These are phyloP conservation scores for Hippocampus kuda DNA, from an alignment of 2,797 vertebrate genomes.

Conservation along the genomic window DNA sequence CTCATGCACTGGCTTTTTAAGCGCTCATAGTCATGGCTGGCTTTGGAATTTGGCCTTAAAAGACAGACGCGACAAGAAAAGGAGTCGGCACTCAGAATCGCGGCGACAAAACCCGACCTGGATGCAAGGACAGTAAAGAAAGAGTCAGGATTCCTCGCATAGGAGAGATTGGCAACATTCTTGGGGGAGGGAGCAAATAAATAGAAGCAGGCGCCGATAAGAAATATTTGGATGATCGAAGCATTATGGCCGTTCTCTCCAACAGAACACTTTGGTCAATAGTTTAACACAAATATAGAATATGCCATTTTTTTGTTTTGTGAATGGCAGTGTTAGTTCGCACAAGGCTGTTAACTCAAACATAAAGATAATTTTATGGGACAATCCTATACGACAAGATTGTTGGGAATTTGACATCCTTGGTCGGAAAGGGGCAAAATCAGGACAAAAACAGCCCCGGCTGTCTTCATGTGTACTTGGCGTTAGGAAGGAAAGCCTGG, in stretches of 20 bases:
- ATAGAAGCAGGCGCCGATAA: neutral
- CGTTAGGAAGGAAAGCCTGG: slow-evolving; percentile 14
- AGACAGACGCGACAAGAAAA: slow-evolving; percentile 21
- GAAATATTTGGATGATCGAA: neutral
- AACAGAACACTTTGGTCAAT: neutral
- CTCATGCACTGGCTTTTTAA: slow-evolving; percentile 93
- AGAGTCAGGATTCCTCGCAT: slow-evolving; percentile 11
- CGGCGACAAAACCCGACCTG: neutral
- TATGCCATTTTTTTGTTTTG: too few relatives aligned
- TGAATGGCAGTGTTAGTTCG: too few relatives aligned
- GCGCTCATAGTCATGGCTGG: slow-evolving; percentile 89
- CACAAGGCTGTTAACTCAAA: too few relatives aligned
- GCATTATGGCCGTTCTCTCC: neutral
- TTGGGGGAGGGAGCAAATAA: slow-evolving; percentile 5
- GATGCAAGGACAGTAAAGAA: slow-evolving; percentile 1
- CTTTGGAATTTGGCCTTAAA: slow-evolving; percentile 85
- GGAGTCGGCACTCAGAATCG: slow-evolving; percentile 18
- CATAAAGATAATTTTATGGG: too few relatives aligned
- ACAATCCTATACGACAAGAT: too few relatives aligned
- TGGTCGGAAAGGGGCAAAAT: too few relatives aligned
- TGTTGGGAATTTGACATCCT: too few relatives aligned
- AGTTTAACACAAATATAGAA: neutral
- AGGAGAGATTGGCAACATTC: slow-evolving; percentile 8
- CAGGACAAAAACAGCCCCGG: too few relatives aligned
- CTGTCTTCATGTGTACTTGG: too few relatives aligned